Conservation (phyloP, 1,140 invertebrate species). For the Alviniconcha marisindica region DNA sequence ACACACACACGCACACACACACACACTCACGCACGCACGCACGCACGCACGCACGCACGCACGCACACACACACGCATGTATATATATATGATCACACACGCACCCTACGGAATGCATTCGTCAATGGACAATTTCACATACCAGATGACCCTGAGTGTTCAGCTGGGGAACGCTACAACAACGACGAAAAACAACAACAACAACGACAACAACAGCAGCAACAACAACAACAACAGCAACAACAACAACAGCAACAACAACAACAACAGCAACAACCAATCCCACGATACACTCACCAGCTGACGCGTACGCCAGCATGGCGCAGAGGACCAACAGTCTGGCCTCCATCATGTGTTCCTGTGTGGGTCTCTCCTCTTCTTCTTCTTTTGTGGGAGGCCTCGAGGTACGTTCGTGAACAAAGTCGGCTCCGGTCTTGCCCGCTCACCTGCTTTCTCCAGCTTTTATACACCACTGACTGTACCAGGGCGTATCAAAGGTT, state of each 20-base stretch:
- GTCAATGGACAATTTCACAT: too few species aligned
- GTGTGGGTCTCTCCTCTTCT: slow-evolving; percentile 30
- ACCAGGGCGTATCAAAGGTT: neutral
- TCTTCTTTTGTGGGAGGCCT: neutral
- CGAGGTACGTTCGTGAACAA: neutral
- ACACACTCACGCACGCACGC: too few species aligned
- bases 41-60: too few species aligned
- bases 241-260: neutral
- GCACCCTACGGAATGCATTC: too few species aligned
- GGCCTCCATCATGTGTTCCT: slow-evolving; percentile 22
- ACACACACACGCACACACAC: too few species aligned
- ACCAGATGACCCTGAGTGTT: too few species aligned
- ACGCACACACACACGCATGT: neutral
- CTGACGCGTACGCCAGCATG: neutral
- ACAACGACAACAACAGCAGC: too few species aligned
- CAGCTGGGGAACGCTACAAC: neutral
- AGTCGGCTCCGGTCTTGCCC: neutral
- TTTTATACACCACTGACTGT: slow-evolving; percentile 12
- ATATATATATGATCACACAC: too few species aligned
- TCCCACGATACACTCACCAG: neutral
- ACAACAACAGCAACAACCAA: neutral
- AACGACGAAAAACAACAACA: neutral
- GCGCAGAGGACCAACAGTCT: slow-evolving; percentile 20
- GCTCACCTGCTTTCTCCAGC: neutral
- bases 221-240: neutral